Percentiles rank a stretch among this genome's conserved stretches.
These are phyloP conservation scores for Drosophila pectinifera DNA, from an alignment of 1,140 invertebrate genomes.

Conservation along the genomic window DNA sequence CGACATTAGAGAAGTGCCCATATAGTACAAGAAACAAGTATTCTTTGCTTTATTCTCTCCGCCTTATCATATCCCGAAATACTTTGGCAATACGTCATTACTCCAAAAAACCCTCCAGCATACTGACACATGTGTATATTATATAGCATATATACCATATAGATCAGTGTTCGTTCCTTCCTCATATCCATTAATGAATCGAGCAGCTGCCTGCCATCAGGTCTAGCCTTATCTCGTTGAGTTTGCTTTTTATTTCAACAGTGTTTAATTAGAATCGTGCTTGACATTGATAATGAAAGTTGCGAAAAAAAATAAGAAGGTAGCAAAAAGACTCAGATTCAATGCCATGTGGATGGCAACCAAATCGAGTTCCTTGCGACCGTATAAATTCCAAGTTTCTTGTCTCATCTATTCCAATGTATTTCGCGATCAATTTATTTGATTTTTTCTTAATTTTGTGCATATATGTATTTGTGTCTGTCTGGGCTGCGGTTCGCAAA, in stretches of 20 bases:
- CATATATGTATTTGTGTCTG: constrained; percentile 47
- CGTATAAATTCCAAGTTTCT: constrained; percentile 22
- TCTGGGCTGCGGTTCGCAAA: constrained; percentile 7
- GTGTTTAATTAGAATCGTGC: constrained; percentile 61
- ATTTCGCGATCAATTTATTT: constrained; percentile 32
- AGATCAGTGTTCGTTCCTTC: neutral
- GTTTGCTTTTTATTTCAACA: constrained; percentile 30
- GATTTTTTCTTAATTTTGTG: constrained; percentile 29
- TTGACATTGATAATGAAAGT: constrained; percentile 80
- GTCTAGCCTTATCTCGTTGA: constrained; percentile 42
- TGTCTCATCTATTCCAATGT: constrained; percentile 30
- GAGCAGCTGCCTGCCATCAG: constrained; percentile 3
- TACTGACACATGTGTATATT: neutral
- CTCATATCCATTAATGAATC: constrained; percentile 65
- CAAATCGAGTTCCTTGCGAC: constrained; percentile 27
- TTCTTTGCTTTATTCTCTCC: neutral
- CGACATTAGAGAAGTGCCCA: no score
- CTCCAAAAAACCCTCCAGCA: neutral
- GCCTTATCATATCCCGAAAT: constrained; percentile 11
- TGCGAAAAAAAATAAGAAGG: constrained; percentile 29
- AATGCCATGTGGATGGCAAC: constrained; percentile 45
- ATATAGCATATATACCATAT: neutral
- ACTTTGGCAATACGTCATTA: constrained; percentile 16
- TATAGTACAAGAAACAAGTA: no score
- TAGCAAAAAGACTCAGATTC: constrained; percentile 18